phyloP scores from a whole-genome alignment of 1,140 invertebrate genomes.

The Brachionus rotundiformis region DNA sequence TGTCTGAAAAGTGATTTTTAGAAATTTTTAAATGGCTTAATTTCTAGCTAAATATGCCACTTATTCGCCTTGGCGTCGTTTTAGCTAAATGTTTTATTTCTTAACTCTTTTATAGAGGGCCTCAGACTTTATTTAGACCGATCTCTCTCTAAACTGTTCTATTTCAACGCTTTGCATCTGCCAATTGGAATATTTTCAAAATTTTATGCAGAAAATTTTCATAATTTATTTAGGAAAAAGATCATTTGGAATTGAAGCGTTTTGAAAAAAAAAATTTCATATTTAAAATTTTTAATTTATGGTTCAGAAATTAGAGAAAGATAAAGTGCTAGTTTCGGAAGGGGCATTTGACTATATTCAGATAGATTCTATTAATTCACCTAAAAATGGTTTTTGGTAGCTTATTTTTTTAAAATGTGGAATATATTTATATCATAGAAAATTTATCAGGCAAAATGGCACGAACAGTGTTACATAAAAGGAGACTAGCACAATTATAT shows the following conservation, averaged over 20 bases:
- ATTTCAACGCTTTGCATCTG: neutral
- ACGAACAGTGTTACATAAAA: neutral
- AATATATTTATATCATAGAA: neutral
- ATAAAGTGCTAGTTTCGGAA: neutral
- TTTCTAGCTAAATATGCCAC: neutral
- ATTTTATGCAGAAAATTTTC: neutral
- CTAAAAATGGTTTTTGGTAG: too few species aligned
- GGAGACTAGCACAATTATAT: neutral
- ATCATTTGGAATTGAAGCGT: neutral
- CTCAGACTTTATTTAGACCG: neutral
- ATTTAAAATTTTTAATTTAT: slow-evolving; percentile 8
- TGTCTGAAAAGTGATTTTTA: too few species aligned
- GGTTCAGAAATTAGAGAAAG: neutral
- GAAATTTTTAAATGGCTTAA: neutral
- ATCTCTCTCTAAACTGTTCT: neutral
- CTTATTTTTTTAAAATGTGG: neutral
- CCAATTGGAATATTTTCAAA: neutral
- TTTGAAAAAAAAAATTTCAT: slow-evolving; percentile 16
- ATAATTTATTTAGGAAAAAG: neutral
- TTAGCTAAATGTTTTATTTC: neutral
- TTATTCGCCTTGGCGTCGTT: neutral
- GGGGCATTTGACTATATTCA: neutral
- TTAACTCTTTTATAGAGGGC: neutral
- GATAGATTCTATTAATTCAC: too few species aligned
- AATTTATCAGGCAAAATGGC: neutral